A percentile compares a stretch with the other conserved stretches of the same genome.
These are phyloP conservation scores for Setipinna tenuifilis DNA, from an alignment of 2,797 vertebrate genomes.

Conservation along the genomic window DNA sequence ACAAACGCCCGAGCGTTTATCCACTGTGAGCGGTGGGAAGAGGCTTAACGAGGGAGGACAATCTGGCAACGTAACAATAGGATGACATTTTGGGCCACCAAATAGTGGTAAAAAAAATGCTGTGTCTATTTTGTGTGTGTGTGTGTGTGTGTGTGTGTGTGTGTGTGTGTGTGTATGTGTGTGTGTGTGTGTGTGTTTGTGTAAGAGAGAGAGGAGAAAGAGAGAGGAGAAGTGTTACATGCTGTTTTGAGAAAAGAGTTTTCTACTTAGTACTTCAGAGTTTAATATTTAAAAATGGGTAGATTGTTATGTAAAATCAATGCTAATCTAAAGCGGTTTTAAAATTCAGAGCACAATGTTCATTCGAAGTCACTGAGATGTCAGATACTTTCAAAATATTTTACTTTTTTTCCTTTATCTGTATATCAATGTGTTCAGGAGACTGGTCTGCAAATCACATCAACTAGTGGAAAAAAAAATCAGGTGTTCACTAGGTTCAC, in stretches of 20 bases:
- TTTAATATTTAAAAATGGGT: not conserved
- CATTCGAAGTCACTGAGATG: not conserved
- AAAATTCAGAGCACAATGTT: not conserved
- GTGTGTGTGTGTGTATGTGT: not conserved
- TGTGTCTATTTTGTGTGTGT: not conserved
- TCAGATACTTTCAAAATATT: not conserved
- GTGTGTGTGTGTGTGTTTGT: not conserved
- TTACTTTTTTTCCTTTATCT: not conserved
- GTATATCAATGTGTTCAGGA: not conserved
- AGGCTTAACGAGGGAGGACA: conserved; percentile 50
- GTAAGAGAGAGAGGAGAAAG: not conserved
- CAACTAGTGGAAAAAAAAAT: not conserved
- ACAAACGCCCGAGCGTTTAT: conserved; percentile 43
- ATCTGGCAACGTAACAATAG: conserved; percentile 40
- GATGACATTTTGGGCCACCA: conserved; percentile 31
- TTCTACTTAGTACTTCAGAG: not conserved
- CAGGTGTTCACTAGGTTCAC: not conserved
- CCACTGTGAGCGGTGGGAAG: conserved; percentile 43
- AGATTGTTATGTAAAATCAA: not conserved
- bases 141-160: not conserved
- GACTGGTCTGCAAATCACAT: not conserved
- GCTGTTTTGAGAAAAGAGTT: not conserved
- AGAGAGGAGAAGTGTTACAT: too few relatives aligned
- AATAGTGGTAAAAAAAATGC: not conserved
- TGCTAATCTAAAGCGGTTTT: conserved; percentile 1